These are phyloP conservation scores for Ctena decussata DNA, from an alignment of 2,888 invertebrate genomes.

Conservation along the genomic window DNA sequence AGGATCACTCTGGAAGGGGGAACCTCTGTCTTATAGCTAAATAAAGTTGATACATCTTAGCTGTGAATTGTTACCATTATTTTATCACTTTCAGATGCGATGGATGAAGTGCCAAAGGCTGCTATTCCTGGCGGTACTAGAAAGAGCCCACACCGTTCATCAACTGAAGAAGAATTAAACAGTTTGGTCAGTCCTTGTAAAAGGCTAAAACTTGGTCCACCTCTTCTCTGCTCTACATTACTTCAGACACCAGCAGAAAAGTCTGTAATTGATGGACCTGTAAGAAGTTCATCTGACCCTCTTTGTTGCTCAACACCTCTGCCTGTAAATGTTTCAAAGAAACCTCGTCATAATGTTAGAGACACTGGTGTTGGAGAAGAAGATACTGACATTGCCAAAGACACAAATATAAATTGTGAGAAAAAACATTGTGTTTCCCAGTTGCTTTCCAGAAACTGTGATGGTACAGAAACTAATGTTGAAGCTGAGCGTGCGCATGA, in stretches of 20 bases:
- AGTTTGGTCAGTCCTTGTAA: constrained; percentile 52
- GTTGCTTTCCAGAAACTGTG: not conserved
- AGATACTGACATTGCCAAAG: not conserved
- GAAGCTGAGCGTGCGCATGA: not conserved
- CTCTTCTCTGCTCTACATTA: not conserved
- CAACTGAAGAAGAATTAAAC: constrained; percentile 20
- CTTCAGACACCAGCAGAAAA: not conserved
- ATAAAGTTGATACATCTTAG: too few species aligned
- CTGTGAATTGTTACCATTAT: too few species aligned
- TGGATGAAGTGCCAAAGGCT: not conserved
- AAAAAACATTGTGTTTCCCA: not conserved
- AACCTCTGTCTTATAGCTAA: too few species aligned
- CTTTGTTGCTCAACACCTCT: constrained; percentile 50
- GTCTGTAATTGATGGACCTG: not conserved
- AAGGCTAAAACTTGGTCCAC: constrained; percentile 38
- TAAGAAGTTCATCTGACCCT: constrained; percentile 30
- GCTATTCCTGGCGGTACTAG: not conserved
- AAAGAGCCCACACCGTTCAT: not conserved
- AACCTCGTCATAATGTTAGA: not conserved
- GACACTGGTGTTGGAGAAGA: not conserved
- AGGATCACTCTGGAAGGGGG: too few species aligned
- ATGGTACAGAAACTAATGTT: not conserved
- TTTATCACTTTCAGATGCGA: not conserved
- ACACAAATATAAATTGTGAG: not conserved
- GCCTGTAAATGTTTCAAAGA: not conserved